Percentiles rank a stretch among this genome's conserved stretches.
These are phyloP conservation scores for Cynocephalus volans DNA, from an alignment of 2,113 vertebrate genomes.

Conservation along the genomic window DNA sequence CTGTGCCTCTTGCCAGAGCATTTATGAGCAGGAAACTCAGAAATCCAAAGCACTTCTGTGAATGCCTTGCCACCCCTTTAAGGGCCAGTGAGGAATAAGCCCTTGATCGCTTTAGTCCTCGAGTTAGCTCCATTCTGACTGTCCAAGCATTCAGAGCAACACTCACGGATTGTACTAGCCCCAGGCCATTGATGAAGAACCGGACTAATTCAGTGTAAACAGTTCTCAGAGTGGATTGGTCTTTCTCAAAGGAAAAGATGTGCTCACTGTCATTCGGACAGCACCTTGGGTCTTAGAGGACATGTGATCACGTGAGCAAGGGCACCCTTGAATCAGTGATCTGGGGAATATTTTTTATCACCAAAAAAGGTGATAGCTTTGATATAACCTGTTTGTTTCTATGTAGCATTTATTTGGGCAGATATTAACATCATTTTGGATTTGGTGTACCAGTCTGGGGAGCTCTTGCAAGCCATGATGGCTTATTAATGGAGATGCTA, in stretches of 20 bases:
- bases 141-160: not conserved
- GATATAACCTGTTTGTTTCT: not conserved
- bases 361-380: not conserved
- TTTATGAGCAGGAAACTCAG: not conserved
- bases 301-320: not conserved
- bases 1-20: not conserved
- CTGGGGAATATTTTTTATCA: constrained; percentile 13
- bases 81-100: not conserved
- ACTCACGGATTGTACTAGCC: not conserved
- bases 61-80: not conserved
- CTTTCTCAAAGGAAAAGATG: constrained; percentile 17
- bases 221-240: not conserved
- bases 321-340: not conserved
- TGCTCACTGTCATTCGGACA: not conserved
- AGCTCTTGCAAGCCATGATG: not conserved
- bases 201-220: not conserved
- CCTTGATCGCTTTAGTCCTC: not conserved
- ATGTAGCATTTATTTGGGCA: not conserved
- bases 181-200: not conserved
- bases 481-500: not conserved
- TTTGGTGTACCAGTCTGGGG: not conserved
- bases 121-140: not conserved
- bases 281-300: not conserved
- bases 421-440: not conserved
- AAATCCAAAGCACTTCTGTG: constrained; percentile 30